These are phyloP conservation scores for Zoanthus gigantus DNA, from an alignment of 92 coral and sea anemone genomes.

Conservation along the genomic window DNA sequence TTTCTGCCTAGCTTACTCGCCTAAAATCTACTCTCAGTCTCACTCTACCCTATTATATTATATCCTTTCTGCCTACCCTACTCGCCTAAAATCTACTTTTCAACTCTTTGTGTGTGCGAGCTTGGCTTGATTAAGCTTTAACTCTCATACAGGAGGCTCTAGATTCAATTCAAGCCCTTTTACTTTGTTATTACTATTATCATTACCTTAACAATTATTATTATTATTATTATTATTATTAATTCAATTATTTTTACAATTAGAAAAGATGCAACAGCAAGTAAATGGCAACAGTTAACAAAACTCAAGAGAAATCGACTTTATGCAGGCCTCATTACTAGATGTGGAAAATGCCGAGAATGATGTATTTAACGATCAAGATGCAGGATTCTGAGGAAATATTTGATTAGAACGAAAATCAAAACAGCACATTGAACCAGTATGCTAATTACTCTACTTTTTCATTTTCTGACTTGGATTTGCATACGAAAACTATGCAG, in stretches of 20 bases:
- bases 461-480: constrained; percentile 6
- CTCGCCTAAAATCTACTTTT: no score
- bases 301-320: neutral
- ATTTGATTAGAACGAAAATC: neutral
- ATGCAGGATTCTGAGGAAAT: neutral
- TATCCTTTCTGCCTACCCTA: no score
- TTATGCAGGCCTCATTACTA: neutral
- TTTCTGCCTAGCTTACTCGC: no score
- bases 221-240: no score
- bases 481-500: neutral
- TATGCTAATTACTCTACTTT: neutral
- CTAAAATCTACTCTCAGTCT: no score
- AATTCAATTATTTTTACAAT: neutral
- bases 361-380: neutral
- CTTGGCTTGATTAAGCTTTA: no score
- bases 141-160: no score
- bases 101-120: no score
- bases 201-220: no score
- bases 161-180: no score
- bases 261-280: constrained; percentile 10
- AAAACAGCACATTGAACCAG: neutral
- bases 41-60: no score
- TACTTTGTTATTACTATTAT: no score
- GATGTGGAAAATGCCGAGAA: neutral
- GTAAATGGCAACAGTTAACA: neutral